Conservation (phyloP, 1,140 invertebrate genomes). For the Diachasmimorpha longicaudata region DNA sequence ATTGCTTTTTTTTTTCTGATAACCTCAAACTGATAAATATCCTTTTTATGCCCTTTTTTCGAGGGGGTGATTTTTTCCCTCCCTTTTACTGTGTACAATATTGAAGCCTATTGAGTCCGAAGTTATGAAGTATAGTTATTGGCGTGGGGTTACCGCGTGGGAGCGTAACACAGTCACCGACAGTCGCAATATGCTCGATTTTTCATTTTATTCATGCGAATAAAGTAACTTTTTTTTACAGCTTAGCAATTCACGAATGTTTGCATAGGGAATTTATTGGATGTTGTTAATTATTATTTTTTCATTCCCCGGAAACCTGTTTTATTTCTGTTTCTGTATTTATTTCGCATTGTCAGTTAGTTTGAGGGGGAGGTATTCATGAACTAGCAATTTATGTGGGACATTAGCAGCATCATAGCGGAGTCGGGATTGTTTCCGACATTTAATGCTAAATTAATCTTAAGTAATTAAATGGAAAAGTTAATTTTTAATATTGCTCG, state of each 20-base stretch:
- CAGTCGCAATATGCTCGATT: neutral
- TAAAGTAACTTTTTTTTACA: neutral
- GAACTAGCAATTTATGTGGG: too few species aligned
- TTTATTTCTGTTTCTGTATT: too few species aligned
- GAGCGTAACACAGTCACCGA: neutral
- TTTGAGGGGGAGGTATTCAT: too few species aligned
- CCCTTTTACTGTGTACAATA: neutral
- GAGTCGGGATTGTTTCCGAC: too few species aligned
- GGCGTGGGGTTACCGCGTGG: neutral
- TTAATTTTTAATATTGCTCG: too few species aligned
- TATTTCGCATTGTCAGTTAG: too few species aligned
- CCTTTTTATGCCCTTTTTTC: neutral
- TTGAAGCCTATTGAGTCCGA: neutral
- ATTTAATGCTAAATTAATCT: too few species aligned
- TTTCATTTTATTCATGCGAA: neutral
- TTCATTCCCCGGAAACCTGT: too few species aligned
- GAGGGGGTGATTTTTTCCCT: neutral
- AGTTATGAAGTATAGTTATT: neutral
- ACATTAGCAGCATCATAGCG: too few species aligned
- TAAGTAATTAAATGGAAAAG: too few species aligned
- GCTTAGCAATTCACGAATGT: neutral
- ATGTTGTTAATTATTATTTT: neutral
- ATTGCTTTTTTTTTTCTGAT: neutral
- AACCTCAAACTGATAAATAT: neutral
- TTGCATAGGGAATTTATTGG: neutral